A percentile compares a stretch with the other conserved stretches of the same genome.
These are phyloP conservation scores for Enteromius unitaeniatus DNA, from an alignment of 2,797 vertebrate species.

Conservation along the genomic window DNA sequence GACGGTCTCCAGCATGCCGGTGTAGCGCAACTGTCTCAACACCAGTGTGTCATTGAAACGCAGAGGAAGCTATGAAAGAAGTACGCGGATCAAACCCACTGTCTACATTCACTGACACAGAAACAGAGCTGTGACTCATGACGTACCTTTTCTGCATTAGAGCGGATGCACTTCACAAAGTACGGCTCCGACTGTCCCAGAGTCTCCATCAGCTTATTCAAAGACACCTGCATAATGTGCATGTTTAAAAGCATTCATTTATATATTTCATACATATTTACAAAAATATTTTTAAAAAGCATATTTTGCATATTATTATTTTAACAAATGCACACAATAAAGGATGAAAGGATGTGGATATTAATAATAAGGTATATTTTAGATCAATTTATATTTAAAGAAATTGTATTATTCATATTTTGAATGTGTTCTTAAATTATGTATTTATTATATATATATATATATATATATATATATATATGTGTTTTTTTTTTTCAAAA, in stretches of 20 bases:
- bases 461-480: no score
- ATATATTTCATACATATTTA: no score
- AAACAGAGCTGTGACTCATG: background rate
- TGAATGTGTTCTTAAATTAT: no score
- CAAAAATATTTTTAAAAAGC: no score
- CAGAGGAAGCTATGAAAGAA: conserved; percentile 85
- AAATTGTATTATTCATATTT: background rate
- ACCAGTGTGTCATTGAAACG: conserved; percentile 92
- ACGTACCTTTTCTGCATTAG: conserved; percentile 96
- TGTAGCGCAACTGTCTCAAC: conserved; percentile 95
- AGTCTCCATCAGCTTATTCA: conserved; percentile 98
- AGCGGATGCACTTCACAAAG: conserved; percentile 99
- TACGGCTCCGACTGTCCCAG: conserved; percentile 96
- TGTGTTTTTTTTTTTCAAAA: no score
- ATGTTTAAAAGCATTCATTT: no score
- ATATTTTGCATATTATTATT: no score
- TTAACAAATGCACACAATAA: no score
- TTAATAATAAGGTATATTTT: background rate
- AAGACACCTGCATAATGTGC: conserved; percentile 82
- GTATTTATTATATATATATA: no score
- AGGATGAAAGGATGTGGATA: no score
- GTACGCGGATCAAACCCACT: background rate
- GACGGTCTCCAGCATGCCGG: conserved; percentile 98
- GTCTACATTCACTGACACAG: background rate
- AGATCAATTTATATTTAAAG: background rate